Percentiles rank a stretch among this genome's conserved stretches.
Evolutionary conservation across 2,113 vertebrate genomes (phyloP).

Genomic region (Ardeotis arabs): DNA sequence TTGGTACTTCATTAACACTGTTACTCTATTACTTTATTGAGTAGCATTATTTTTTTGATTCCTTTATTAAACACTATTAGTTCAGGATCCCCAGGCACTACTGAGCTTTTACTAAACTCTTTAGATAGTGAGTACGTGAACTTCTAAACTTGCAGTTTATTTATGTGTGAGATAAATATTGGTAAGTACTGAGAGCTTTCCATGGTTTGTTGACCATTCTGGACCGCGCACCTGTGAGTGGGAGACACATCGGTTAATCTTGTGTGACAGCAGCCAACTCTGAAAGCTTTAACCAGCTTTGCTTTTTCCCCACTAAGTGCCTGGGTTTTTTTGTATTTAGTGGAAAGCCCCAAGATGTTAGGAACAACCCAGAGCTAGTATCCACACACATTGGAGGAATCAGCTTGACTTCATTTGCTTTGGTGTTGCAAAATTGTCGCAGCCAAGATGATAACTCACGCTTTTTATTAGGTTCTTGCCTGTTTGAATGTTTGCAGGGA

Average conservation of each 20-base stretch:
- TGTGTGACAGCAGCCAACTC: not conserved
- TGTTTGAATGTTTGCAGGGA: not conserved
- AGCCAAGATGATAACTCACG: not conserved
- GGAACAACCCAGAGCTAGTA: not conserved
- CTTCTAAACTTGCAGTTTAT: not conserved
- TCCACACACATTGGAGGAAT: not conserved
- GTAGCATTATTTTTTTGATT: not conserved
- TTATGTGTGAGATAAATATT: not conserved
- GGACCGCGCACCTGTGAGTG: not conserved
- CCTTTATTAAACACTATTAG: not conserved
- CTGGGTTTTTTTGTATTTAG: not conserved
- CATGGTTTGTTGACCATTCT: not conserved
- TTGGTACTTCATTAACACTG: not conserved
- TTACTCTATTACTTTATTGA: not conserved
- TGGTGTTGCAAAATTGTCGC: not conserved
- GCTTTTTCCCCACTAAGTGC: not conserved
- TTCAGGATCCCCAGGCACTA: not conserved
- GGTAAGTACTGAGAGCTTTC: not conserved
- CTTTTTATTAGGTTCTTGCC: not conserved
- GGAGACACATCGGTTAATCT: not conserved
- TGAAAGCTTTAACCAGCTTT: not conserved
- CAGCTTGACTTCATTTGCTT: not conserved
- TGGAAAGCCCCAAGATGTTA: not conserved
- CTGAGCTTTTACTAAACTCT: not conserved
- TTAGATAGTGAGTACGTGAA: not conserved